A percentile compares a stretch with the other conserved stretches of the same genome.
Evolutionary conservation across 1,140 invertebrate genomes (phyloP).

Genomic region (Euschistus heros): DNA sequence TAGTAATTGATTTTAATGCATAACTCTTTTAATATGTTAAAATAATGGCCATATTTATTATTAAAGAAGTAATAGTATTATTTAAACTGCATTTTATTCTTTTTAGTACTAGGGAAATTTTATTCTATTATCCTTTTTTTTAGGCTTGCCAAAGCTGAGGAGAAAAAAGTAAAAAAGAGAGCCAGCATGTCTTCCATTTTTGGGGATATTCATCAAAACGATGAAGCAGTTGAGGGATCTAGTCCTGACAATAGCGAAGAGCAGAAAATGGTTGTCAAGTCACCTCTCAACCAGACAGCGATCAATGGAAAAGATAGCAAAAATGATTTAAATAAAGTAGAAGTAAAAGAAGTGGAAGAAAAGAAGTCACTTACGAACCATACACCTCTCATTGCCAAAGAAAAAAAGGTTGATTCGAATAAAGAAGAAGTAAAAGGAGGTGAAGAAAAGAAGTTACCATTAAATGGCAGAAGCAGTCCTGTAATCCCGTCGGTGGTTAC

Average conservation of each 20-base stretch:
- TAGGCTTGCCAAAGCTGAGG: slow-evolving; percentile 19
- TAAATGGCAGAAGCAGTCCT: neutral
- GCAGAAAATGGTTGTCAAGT: neutral
- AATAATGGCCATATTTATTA: too few species aligned
- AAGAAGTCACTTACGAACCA: neutral
- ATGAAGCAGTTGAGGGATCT: neutral
- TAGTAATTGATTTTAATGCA: too few species aligned
- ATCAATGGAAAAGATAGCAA: too few species aligned
- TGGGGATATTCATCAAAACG: neutral
- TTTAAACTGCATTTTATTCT: too few species aligned
- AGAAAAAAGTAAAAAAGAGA: neutral
- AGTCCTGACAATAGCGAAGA: neutral
- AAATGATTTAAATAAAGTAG: neutral
- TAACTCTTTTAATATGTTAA: too few species aligned
- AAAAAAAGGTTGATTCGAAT: neutral
- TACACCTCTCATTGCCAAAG: neutral
- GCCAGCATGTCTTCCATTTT: neutral
- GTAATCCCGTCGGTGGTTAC: neutral
- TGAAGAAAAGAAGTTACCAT: neutral
- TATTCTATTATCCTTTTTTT: neutral
- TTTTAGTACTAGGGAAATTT: neutral
- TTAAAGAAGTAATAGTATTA: too few species aligned
- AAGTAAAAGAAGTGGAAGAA: neutral
- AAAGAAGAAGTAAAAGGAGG: neutral
- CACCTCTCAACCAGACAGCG: neutral